These are phyloP conservation scores for Dermolepida albohirtum DNA, from an alignment of 2,888 invertebrate species.

Conservation along the genomic window DNA sequence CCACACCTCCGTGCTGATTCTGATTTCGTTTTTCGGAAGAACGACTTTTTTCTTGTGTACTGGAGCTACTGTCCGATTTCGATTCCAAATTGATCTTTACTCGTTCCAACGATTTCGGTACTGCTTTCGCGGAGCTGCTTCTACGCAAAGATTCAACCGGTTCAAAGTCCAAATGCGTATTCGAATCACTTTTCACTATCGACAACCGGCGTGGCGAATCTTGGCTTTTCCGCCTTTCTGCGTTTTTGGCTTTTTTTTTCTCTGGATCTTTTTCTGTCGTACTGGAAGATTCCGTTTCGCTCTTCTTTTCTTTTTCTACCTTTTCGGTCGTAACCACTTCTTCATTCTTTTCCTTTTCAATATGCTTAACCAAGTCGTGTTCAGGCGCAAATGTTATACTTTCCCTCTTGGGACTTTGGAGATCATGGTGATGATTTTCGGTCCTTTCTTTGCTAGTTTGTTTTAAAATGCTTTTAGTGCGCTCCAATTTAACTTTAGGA, in stretches of 20 bases:
- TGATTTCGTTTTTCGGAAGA: conserved; percentile 32
- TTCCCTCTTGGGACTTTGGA: conserved; percentile 60
- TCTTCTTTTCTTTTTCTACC: conserved; percentile 43
- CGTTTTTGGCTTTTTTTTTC: conserved; percentile 30
- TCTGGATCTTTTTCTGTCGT: conserved; percentile 39
- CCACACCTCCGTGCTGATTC: conserved; percentile 11
- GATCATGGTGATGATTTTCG: conserved; percentile 51
- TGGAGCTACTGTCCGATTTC: conserved; percentile 60
- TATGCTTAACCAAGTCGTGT: conserved; percentile 49
- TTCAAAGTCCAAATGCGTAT: conserved; percentile 50
- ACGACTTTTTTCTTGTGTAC: conserved; percentile 39
- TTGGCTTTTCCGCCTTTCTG: conserved; percentile 43
- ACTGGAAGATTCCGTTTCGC: conserved; percentile 44
- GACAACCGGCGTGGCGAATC: conserved; percentile 40
- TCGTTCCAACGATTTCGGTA: conserved; percentile 54
- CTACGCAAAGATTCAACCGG: conserved; percentile 53
- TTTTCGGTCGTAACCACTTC: conserved; percentile 49
- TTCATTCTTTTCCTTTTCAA: conserved; percentile 52
- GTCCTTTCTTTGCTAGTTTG: conserved; percentile 61
- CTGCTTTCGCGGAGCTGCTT: conserved; percentile 55
- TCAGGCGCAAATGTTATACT: conserved; percentile 60
- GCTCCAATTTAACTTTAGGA: conserved; percentile 55
- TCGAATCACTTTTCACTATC: conserved; percentile 45
- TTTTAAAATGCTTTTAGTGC: conserved; percentile 63
- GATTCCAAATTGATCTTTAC: conserved; percentile 54